Percentiles rank a stretch among this genome's conserved stretches.
These are phyloP conservation scores for Agonopterix alstromeriana DNA, from an alignment of 2,888 invertebrate species.

Conservation along the genomic window DNA sequence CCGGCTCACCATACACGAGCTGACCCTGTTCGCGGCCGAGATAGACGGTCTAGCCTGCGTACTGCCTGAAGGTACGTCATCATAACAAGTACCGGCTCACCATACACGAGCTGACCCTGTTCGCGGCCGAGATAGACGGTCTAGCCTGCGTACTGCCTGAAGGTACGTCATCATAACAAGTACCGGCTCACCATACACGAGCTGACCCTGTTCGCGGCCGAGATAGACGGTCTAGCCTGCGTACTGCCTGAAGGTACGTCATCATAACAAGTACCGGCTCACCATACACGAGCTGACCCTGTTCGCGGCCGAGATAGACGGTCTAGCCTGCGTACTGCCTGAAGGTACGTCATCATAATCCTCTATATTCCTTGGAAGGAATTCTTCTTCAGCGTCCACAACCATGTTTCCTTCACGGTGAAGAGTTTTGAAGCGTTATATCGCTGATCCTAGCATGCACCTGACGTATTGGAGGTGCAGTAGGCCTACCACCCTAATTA, in stretches of 20 bases:
- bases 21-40: constrained; percentile 92
- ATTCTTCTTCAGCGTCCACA: too few relatives aligned
- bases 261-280: constrained; percentile 90
- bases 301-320: constrained; percentile 92
- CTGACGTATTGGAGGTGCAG: too few relatives aligned
- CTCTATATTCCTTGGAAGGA: too few relatives aligned
- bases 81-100: constrained; percentile 91
- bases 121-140: constrained; percentile 91
- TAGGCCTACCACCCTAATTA: too few relatives aligned
- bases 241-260: constrained; percentile 91
- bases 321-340: constrained; percentile 89
- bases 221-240: constrained; percentile 91
- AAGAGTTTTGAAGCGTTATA: too few relatives aligned
- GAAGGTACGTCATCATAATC: constrained; percentile 73
- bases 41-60: constrained; percentile 91
- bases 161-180: too few relatives aligned
- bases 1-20: constrained; percentile 90
- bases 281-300: constrained; percentile 91
- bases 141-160: constrained; percentile 92
- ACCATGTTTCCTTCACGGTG: too few relatives aligned
- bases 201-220: constrained; percentile 90
- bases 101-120: constrained; percentile 90
- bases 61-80: constrained; percentile 90
- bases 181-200: constrained; percentile 92
- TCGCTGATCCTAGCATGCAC: too few relatives aligned